Percentiles rank a stretch among this genome's conserved stretches.
phyloP scores from a whole-genome alignment of 2,113 vertebrate genomes.

The Cyphomyrus discorhynchus region DNA sequence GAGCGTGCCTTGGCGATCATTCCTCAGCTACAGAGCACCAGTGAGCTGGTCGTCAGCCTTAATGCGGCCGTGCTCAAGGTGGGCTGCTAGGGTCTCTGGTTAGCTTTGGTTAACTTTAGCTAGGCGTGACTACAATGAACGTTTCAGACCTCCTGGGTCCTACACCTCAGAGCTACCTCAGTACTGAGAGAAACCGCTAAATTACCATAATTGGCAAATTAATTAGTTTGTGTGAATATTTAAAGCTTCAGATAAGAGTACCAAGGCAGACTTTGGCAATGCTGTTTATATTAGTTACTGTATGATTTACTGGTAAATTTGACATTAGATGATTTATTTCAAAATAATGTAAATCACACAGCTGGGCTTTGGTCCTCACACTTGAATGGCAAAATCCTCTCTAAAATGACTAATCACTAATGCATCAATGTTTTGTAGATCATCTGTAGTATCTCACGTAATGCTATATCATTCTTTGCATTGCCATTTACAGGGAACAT shows the following conservation, averaged over 20 bases:
- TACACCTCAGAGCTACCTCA: not conserved
- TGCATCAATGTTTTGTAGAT: not conserved
- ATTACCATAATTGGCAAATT: not conserved
- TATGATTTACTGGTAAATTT: not conserved
- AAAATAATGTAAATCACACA: not conserved
- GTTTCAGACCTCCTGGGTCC: not conserved
- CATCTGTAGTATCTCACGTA: not conserved
- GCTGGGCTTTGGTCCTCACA: not conserved
- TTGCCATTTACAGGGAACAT: not conserved
- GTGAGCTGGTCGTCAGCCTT: constrained; percentile 71
- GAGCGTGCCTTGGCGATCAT: constrained; percentile 69
- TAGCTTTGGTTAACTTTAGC: not conserved
- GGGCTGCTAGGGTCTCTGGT: not conserved
- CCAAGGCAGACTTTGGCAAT: not conserved
- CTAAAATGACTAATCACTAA: not conserved
- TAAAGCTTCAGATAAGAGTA: not conserved
- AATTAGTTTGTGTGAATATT: not conserved
- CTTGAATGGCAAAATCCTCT: not conserved
- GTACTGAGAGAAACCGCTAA: not conserved
- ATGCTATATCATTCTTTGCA: not conserved
- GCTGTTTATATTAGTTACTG: not conserved
- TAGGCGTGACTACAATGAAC: not conserved
- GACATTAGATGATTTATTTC: not conserved
- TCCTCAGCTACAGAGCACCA: constrained; percentile 69
- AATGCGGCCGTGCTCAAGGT: constrained; percentile 77